Base-by-base conservation (phyloP, 2,113 vertebrate species). In the Eptesicus fuscus region DNA sequence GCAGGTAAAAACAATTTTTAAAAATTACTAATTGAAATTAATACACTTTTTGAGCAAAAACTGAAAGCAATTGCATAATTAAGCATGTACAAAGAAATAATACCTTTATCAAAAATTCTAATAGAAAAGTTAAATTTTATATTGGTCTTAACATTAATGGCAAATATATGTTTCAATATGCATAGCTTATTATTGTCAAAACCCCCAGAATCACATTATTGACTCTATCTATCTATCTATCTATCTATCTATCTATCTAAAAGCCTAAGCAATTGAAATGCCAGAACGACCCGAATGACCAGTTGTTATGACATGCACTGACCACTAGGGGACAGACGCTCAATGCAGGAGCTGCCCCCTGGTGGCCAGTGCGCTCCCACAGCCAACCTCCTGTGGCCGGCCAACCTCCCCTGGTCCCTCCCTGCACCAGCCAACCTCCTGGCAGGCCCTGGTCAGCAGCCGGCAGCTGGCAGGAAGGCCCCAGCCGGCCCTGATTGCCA, bases 121-220 rank as follows among this genome's bases (percentile, higher is more conserved):
- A 73, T n/a, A 76, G 30, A 96, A 88, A 47, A 89, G 30, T n/a
- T 63, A 84, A 49, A 78, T 80, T 80, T 83, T 59, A 63, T 70
- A 53, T 37, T 74, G 25, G n/a, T n/a, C 77, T 91, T 69, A 77
- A 84, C 22, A 9, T 71, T 73, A 88, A 28, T 51, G 53, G 5
- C 44, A 79, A 83, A 35, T 17, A 77, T 69, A 77, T 74, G 23
- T 94, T 92, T 76, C 83, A 79, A 77, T 86, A 42, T 88, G 22
- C 16, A 40, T 61, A 53, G 2, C 28, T 88, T 89, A 84, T 73
- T 91, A 49, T 78, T 85, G 40, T 82, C 42, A 89, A 63, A 88
- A 65, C 9, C 42, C 63, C 69, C 4, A 82, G 9, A 28, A 92
- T 85, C 74, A 89, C 9, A 59, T 78, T 80, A 49, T 63, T 40